Evolutionary conservation across 2,888 invertebrate species (phyloP).

Genomic region (Muscina levida): DNA sequence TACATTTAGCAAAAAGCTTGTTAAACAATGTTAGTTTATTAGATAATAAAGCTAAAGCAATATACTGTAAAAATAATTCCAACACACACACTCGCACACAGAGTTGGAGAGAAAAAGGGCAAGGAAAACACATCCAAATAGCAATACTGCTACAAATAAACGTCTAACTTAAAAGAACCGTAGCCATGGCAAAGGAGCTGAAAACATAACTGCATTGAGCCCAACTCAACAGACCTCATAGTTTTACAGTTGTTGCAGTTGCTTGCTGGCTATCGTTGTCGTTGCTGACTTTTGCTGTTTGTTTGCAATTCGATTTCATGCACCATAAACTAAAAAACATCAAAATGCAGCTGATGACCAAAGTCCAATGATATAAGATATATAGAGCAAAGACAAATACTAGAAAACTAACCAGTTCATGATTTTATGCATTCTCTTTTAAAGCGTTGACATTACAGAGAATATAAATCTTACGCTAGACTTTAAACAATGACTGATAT

Average conservation of each 20-base stretch:
- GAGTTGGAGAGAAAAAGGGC: background rate
- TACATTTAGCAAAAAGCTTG: slow-evolving; percentile 21
- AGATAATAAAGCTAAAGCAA: slow-evolving; percentile 25
- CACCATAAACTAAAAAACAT: slow-evolving; percentile 53
- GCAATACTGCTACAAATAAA: slow-evolving; percentile 15
- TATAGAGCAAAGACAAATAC: background rate
- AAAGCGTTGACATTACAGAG: background rate
- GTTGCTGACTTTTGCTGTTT: slow-evolving; percentile 28
- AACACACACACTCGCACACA: too few species aligned
- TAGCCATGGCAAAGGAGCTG: background rate
- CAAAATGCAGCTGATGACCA: slow-evolving; percentile 61
- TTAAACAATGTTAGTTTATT: slow-evolving; percentile 49
- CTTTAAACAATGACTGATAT: background rate
- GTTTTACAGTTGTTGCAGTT: slow-evolving; percentile 22
- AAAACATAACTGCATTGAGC: background rate
- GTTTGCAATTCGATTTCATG: slow-evolving; percentile 62
- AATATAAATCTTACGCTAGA: background rate
- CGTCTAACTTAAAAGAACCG: background rate
- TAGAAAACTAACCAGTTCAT: background rate
- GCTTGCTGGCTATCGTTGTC: slow-evolving; percentile 7
- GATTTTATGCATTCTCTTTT: background rate
- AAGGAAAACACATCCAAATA: background rate
- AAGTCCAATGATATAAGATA: slow-evolving; percentile 5
- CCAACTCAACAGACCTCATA: background rate
- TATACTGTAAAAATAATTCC: slow-evolving; percentile 9